Percentiles rank a stretch among this genome's conserved stretches.
Conservation (phyloP, 2,113 vertebrate species). For the Prinia subflava region DNA sequence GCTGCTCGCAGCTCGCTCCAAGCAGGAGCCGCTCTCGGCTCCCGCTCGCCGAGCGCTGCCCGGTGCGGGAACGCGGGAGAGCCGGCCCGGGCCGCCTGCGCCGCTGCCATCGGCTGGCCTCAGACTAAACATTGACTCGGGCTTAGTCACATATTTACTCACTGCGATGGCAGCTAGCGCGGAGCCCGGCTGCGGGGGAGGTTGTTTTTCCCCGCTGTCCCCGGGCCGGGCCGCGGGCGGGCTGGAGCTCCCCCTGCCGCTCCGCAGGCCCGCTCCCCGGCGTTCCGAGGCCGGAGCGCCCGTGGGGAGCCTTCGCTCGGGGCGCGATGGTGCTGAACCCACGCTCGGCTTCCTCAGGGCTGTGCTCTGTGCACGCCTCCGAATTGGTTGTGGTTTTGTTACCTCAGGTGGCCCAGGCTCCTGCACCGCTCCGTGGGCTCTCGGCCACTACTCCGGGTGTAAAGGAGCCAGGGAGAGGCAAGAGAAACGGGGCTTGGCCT, state of each 20-base stretch:
- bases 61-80: background rate
- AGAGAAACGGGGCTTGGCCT: background rate
- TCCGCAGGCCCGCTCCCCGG: background rate
- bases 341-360: background rate
- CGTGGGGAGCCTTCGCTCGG: background rate
- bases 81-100: background rate
- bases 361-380: background rate
- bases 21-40: background rate
- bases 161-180: conserved; percentile 35
- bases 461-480: background rate
- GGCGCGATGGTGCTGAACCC: background rate
- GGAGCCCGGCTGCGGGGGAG: background rate
- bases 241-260: conserved; percentile 75
- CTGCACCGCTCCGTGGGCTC: background rate
- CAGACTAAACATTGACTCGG: conserved; percentile 49
- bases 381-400: fast-evolving
- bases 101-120: conserved; percentile 29
- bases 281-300: background rate
- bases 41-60: background rate
- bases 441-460: fast-evolving
- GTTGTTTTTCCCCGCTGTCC: background rate
- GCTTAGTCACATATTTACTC: conserved; percentile 59
- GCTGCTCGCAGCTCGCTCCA: background rate
- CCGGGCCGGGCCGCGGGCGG: background rate
- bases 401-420: background rate